Conservation (phyloP, 2,797 vertebrate species). For the Lateolabrax maculatus region DNA sequence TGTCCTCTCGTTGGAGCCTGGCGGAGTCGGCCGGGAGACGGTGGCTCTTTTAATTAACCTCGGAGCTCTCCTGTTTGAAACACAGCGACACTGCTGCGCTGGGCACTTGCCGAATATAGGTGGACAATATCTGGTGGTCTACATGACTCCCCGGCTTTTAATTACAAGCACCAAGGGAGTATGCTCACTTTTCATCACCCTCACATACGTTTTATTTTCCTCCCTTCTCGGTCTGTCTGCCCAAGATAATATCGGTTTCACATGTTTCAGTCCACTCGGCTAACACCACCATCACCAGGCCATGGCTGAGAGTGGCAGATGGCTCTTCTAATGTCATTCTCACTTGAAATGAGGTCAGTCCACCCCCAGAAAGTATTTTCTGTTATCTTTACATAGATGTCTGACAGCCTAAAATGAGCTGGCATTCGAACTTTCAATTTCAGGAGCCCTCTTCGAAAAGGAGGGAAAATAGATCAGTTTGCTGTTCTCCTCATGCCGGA, state of each 20-base stretch:
- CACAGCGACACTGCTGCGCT: constrained; percentile 51
- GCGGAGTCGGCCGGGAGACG: constrained; percentile 47
- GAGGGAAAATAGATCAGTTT: constrained; percentile 36
- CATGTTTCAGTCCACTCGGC: constrained; percentile 41
- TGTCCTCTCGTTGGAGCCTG: constrained; percentile 55
- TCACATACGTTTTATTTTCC: constrained; percentile 22
- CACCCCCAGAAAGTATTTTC: constrained; percentile 52
- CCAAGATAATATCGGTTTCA: constrained; percentile 47
- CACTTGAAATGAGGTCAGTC: constrained; percentile 60
- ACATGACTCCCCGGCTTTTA: constrained; percentile 72
- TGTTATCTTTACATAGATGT: constrained; percentile 61
- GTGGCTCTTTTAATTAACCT: constrained; percentile 82
- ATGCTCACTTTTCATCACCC: constrained; percentile 44
- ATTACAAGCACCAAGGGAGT: constrained; percentile 67
- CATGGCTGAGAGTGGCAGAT: constrained; percentile 40
- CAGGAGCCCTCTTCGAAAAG: constrained; percentile 21
- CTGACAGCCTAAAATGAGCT: constrained; percentile 50
- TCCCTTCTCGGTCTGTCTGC: constrained; percentile 19
- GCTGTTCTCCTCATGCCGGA: constrained; percentile 18
- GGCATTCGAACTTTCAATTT: constrained; percentile 45
- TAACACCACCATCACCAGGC: constrained; percentile 40
- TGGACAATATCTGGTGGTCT: constrained; percentile 63
- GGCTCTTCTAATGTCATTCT: constrained; percentile 58
- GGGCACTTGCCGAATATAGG: constrained; percentile 57
- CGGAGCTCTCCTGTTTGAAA: constrained; percentile 66